Evolutionary conservation across 92 coral and sea anemone species (phyloP).

Genomic region (Phenganax marumi): DNA sequence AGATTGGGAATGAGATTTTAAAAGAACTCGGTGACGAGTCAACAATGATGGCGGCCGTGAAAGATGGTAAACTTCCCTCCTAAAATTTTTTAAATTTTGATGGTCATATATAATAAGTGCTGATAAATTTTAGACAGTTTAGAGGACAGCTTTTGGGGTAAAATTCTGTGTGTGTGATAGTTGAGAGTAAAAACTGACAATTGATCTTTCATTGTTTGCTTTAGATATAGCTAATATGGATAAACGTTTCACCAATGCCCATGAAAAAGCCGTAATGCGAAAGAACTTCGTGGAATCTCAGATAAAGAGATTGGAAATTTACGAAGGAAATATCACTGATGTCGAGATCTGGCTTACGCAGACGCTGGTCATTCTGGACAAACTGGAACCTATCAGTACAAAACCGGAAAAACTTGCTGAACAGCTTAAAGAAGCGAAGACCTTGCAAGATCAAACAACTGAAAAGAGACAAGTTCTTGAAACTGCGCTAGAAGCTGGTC

Average conservation of each 20-base stretch:
- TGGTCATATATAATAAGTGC: no score
- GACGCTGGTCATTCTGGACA: slow-evolving; percentile 58
- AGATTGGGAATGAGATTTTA: slow-evolving; percentile 28
- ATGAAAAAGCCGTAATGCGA: slow-evolving; percentile 68
- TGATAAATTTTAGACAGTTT: no score
- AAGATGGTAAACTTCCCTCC: not conserved
- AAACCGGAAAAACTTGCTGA: slow-evolving; percentile 80
- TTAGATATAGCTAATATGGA: slow-evolving; percentile 21
- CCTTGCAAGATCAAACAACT: slow-evolving; percentile 58
- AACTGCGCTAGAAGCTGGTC: slow-evolving; percentile 81
- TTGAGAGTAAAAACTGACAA: no score
- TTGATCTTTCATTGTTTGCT: not conserved
- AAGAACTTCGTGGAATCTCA: slow-evolving; percentile 70
- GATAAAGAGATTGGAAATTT: slow-evolving; percentile 68
- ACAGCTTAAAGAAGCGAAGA: slow-evolving; percentile 78
- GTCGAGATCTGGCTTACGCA: slow-evolving; percentile 78
- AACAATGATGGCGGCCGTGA: not conserved
- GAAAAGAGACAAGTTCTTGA: slow-evolving; percentile 77
- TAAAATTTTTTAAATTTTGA: no score
- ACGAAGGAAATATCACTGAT: slow-evolving; percentile 64
- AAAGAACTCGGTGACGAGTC: slow-evolving; percentile 43
- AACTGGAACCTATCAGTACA: slow-evolving; percentile 84
- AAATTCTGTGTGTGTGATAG: no score
- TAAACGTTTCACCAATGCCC: slow-evolving; percentile 68
- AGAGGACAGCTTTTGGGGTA: no score